These are phyloP conservation scores for Camelus dromedarius DNA, from an alignment of 2,113 vertebrate species.

Conservation along the genomic window DNA sequence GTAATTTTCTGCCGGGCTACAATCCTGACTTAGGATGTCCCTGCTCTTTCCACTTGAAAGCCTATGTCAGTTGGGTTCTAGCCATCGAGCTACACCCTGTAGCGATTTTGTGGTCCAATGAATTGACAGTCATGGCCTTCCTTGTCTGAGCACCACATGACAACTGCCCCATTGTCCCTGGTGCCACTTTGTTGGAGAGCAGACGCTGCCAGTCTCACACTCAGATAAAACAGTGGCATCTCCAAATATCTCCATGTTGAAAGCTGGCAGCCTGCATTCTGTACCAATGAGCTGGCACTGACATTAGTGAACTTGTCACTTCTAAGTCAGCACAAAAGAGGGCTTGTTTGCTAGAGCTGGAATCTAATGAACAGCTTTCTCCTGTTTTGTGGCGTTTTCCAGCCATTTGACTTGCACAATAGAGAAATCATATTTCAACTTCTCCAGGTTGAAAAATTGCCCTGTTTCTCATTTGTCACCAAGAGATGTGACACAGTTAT, in stretches of 20 bases:
- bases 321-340: constrained; percentile 54
- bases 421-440: constrained; percentile 75
- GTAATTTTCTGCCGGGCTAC: not conserved
- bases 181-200: not conserved
- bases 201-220: not conserved
- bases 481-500: constrained; percentile 66
- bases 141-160: not conserved
- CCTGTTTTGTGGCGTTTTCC: constrained; percentile 63
- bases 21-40: not conserved
- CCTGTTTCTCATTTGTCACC: constrained; percentile 69
- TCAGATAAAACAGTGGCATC: not conserved
- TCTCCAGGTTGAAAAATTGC: constrained; percentile 73
- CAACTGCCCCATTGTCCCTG: not conserved
- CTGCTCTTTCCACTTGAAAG: constrained; percentile 44
- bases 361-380: constrained; percentile 74
- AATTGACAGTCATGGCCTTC: not conserved
- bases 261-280: not conserved
- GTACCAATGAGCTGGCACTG: not conserved
- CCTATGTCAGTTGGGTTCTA: not conserved
- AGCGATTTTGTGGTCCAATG: not conserved
- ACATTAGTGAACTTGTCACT: constrained; percentile 56
- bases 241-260: not conserved
- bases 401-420: constrained; percentile 60
- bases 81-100: not conserved
- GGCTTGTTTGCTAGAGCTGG: constrained; percentile 60